Conservation (phyloP, 2,797 vertebrate genomes). For the Atherinosoma microstoma region DNA sequence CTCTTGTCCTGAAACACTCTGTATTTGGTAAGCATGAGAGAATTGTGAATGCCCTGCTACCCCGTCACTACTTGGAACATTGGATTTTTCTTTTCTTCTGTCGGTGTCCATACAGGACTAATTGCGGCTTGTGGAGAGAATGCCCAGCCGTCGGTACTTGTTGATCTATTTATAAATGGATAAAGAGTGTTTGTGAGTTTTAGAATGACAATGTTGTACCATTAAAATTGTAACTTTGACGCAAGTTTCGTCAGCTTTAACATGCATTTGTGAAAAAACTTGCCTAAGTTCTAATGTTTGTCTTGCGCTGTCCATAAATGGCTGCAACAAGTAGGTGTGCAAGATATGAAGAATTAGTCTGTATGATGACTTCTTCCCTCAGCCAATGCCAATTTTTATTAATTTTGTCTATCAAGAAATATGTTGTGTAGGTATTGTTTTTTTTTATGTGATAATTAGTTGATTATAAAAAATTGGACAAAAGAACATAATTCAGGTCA, state of each 20-base stretch:
- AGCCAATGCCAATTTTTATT: conserved; percentile 67
- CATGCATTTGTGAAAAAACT: conserved; percentile 59
- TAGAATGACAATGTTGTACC: conserved; percentile 68
- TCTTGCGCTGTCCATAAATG: conserved; percentile 65
- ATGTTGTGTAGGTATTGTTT: conserved; percentile 57
- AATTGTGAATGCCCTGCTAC: conserved; percentile 59
- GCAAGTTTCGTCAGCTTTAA: conserved; percentile 72
- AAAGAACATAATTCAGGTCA: conserved; percentile 31
- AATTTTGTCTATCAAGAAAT: conserved; percentile 56
- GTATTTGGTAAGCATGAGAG: conserved; percentile 68
- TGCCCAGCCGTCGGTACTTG: conserved; percentile 59
- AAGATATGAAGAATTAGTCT: conserved; percentile 42
- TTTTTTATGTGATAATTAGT: conserved; percentile 60
- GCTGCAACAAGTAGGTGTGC: conserved; percentile 51
- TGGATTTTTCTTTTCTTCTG: conserved; percentile 55
- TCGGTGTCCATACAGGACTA: conserved; percentile 65
- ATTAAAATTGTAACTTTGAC: conserved; percentile 56
- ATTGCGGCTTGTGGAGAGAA: conserved; percentile 63
- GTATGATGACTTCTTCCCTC: conserved; percentile 33
- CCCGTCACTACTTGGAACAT: conserved; percentile 53
- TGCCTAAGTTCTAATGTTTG: conserved; percentile 65
- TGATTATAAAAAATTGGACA: conserved; percentile 53
- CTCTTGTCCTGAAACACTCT: conserved; percentile 62
- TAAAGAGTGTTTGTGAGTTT: conserved; percentile 70
- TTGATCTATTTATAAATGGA: conserved; percentile 76